These are phyloP conservation scores for Chauna torquata DNA, from an alignment of 2,113 vertebrate species.

Conservation along the genomic window DNA sequence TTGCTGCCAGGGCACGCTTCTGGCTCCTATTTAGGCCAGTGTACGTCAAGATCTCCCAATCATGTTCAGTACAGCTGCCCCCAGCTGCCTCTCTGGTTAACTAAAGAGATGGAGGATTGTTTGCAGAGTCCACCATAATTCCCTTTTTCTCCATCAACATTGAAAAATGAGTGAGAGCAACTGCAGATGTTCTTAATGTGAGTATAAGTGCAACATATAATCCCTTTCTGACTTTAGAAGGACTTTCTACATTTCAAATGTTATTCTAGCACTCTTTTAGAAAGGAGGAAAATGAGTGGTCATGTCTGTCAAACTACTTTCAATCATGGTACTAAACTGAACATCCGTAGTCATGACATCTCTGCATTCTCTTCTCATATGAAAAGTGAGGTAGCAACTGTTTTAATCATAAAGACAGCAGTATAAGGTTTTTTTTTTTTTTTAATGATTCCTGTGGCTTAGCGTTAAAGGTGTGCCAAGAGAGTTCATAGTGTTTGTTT, in stretches of 20 bases:
- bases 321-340: neutral
- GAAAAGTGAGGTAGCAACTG: neutral
- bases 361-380: neutral
- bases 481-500: neutral
- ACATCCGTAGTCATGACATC: neutral
- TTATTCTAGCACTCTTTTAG: neutral
- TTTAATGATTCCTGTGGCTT: neutral
- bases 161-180: neutral
- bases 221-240: neutral
- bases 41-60: neutral
- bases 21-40: neutral
- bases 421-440: neutral
- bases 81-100: neutral
- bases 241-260: neutral
- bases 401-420: neutral
- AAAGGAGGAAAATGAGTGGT: neutral
- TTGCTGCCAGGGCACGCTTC: neutral
- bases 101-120: neutral
- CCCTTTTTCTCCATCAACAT: neutral
- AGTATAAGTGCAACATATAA: neutral
- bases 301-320: neutral
- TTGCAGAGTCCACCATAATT: neutral
- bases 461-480: neutral
- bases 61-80: neutral
- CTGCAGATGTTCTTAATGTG: neutral